Conservation (phyloP, 2,888 invertebrate genomes). For the Plutella xylostella region DNA sequence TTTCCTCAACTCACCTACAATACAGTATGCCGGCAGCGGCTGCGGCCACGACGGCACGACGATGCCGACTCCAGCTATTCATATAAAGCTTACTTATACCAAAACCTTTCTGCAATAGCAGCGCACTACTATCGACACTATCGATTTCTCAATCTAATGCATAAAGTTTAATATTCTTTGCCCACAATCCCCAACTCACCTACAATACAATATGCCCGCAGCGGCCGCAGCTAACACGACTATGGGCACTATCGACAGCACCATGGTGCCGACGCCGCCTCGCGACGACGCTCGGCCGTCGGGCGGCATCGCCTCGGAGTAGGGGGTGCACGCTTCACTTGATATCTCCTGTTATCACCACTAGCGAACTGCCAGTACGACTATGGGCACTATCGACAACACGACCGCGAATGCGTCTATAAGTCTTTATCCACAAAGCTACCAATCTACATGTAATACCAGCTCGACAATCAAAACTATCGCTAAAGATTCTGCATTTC, state of each 20-base stretch:
- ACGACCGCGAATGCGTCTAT: too few relatives aligned
- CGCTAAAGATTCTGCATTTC: too few relatives aligned
- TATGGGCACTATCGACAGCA: slow-evolving; percentile 37
- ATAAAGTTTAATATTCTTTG: background rate
- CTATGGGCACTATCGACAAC: too few relatives aligned
- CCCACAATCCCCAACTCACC: slow-evolving; percentile 22
- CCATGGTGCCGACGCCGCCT: slow-evolving; percentile 26
- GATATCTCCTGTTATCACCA: slow-evolving; percentile 58
- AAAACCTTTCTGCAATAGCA: too few relatives aligned
- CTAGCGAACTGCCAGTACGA: too few relatives aligned
- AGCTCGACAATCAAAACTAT: too few relatives aligned
- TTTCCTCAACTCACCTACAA: slow-evolving; percentile 36
- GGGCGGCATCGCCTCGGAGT: slow-evolving; percentile 35
- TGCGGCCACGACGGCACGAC: slow-evolving; percentile 39
- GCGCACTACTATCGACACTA: background rate
- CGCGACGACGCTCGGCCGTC: slow-evolving; percentile 25
- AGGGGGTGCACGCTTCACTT: slow-evolving; percentile 42
- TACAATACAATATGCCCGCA: slow-evolving; percentile 47
- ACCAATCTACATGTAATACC: too few relatives aligned
- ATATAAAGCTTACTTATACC: too few relatives aligned
- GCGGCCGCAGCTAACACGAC: slow-evolving; percentile 38
- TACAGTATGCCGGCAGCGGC: slow-evolving; percentile 41
- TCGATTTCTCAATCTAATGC: background rate
- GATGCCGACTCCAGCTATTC: slow-evolving; percentile 24
- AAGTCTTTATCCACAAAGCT: too few relatives aligned